Evolutionary conservation across 2,113 vertebrate species (phyloP).

Genomic region (Acanthochromis polyacanthus): DNA sequence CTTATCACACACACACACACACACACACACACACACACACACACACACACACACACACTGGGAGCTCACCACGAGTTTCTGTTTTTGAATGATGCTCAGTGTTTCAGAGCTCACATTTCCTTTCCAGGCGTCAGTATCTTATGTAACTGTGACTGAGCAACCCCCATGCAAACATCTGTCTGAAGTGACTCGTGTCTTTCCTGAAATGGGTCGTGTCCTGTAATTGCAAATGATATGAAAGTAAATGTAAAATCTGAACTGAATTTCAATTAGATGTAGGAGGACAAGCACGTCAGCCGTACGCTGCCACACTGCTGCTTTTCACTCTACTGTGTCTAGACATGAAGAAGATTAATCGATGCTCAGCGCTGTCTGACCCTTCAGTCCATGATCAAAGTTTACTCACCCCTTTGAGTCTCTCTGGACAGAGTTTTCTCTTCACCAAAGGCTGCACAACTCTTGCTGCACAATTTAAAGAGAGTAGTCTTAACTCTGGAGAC

Average conservation of each 20-base stretch:
- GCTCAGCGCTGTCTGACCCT: not conserved
- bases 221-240: slow-evolving; percentile 15
- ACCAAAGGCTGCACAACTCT: slow-evolving; percentile 11
- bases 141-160: not conserved
- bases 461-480: slow-evolving; percentile 21
- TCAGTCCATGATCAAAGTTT: slow-evolving; percentile 20
- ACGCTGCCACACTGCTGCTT: not conserved
- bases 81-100: slow-evolving; percentile 11
- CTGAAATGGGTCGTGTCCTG: slow-evolving; percentile 17
- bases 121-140: not conserved
- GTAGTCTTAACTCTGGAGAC: slow-evolving; percentile 20
- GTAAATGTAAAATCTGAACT: not conserved
- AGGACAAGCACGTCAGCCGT: slow-evolving; percentile 1
- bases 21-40: not conserved
- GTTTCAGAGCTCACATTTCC: not conserved
- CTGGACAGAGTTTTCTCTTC: not conserved
- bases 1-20: not conserved
- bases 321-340: slow-evolving; percentile 22
- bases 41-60: not conserved
- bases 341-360: slow-evolving; percentile 26
- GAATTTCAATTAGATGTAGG: not conserved
- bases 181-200: not conserved
- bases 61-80: not conserved
- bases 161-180: not conserved
- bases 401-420: not conserved